A percentile compares a stretch with the other conserved stretches of the same genome.
phyloP scores from a whole-genome alignment of 2,797 vertebrate genomes.

The Passerculus sandwichensis region DNA sequence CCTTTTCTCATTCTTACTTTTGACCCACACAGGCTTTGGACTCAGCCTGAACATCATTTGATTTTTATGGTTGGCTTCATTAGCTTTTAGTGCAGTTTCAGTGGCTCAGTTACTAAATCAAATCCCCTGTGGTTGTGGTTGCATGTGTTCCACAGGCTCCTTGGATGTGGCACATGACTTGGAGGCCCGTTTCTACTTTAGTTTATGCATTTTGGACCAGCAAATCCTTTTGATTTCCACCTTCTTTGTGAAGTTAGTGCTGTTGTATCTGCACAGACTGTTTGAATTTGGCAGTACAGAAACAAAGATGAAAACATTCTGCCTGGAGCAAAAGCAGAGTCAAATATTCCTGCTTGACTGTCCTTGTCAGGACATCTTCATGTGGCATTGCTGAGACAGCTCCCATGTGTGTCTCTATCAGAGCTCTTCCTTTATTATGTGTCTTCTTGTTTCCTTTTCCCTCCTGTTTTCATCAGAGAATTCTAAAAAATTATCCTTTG shows the following conservation, averaged over 20 bases:
- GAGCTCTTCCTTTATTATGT: not conserved
- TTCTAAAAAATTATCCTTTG: not conserved
- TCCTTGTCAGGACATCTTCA: slow-evolving; percentile 15
- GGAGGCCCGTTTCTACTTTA: not conserved
- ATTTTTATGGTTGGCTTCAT: slow-evolving; percentile 49
- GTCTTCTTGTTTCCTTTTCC: not conserved
- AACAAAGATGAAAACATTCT: slow-evolving; percentile 37
- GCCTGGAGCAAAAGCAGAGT: slow-evolving; percentile 32
- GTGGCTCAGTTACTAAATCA: slow-evolving; percentile 48
- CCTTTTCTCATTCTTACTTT: not conserved
- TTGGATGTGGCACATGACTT: not conserved
- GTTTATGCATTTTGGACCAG: slow-evolving; percentile 26
- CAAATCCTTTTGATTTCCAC: slow-evolving; percentile 31
- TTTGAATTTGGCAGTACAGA: slow-evolving; percentile 53
- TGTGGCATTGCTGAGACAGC: not conserved
- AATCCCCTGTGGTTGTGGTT: slow-evolving; percentile 25
- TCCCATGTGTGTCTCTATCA: not conserved
- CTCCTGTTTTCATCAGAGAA: not conserved
- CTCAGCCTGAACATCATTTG: slow-evolving; percentile 12
- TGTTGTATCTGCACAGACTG: slow-evolving; percentile 3
- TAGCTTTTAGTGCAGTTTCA: slow-evolving; percentile 43
- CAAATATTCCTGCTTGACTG: not conserved
- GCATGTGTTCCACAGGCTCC: slow-evolving; percentile 36
- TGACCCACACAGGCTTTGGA: slow-evolving; percentile 27
- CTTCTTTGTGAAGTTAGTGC: slow-evolving; percentile 30